Evolutionary conservation across 2,888 invertebrate genomes (phyloP).

Genomic region (Synergus gifuensis): DNA sequence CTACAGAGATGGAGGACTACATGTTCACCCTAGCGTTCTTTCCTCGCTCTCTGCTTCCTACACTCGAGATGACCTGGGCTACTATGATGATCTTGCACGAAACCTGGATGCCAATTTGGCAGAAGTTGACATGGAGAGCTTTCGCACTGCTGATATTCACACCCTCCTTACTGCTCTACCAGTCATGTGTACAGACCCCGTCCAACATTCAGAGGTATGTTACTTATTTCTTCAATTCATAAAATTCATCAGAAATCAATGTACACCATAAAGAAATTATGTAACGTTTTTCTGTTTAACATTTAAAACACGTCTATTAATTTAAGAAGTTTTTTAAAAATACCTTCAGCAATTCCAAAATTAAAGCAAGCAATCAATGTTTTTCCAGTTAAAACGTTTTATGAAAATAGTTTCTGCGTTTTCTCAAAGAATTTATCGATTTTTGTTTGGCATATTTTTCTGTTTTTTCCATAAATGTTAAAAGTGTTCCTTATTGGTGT

Average conservation of each 20-base stretch:
- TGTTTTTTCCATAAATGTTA: no score
- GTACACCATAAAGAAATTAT: no score
- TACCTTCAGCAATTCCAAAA: no score
- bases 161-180: constrained; percentile 89
- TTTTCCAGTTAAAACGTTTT: no score
- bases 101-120: constrained; percentile 96
- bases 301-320: no score
- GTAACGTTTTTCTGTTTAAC: no score
- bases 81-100: constrained; percentile 91
- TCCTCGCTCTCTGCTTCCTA: constrained; percentile 90
- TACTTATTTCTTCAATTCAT: not conserved
- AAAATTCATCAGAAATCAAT: not conserved
- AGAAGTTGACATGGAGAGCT: constrained; percentile 97
- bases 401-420: no score
- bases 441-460: no score
- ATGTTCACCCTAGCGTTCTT: constrained; percentile 89
- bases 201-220: constrained; percentile 75
- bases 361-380: no score
- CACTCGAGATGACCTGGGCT: constrained; percentile 83
- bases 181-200: constrained; percentile 80
- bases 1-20: constrained; percentile 87
- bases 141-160: constrained; percentile 94
- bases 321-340: no score
- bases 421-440: no score
- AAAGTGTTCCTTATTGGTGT: not conserved